These are phyloP conservation scores for Epizoanthus illoricatus DNA, from an alignment of 92 coral and sea anemone genomes.

Conservation along the genomic window DNA sequence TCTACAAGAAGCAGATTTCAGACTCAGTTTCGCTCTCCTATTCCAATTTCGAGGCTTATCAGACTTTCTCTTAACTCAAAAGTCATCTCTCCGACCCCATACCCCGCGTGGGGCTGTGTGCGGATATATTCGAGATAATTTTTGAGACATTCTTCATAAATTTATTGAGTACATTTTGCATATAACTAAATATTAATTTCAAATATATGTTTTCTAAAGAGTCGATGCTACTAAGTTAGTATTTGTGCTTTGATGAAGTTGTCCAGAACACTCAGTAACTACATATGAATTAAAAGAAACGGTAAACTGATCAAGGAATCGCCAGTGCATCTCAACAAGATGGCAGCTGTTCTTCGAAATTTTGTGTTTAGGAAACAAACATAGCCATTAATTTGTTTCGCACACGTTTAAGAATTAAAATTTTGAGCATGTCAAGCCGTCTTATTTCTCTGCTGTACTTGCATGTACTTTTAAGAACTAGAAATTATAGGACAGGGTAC, in stretches of 20 bases:
- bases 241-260: neutral
- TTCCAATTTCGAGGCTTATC: slow-evolving; percentile 10
- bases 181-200: neutral
- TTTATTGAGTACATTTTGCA: neutral
- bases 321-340: neutral
- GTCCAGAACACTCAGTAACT: too few relatives aligned
- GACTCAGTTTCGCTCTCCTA: too few relatives aligned
- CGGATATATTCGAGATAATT: neutral
- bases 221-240: neutral
- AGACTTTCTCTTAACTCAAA: neutral
- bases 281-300: neutral
- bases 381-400: slow-evolving; percentile 38
- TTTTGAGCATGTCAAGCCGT: neutral
- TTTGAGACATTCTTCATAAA: slow-evolving; percentile 8
- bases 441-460: neutral
- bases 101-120: slow-evolving; percentile 33
- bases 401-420: slow-evolving; percentile 19
- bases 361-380: slow-evolving; percentile 12
- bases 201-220: neutral
- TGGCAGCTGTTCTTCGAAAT: slow-evolving; percentile 10
- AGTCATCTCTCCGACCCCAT: neutral
- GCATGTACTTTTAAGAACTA: neutral
- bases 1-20: too few relatives aligned
- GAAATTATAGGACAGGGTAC: neutral
- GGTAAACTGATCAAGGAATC: neutral